Conservation (phyloP, 2,113 vertebrate species). For the Gymnogyps californianus region DNA sequence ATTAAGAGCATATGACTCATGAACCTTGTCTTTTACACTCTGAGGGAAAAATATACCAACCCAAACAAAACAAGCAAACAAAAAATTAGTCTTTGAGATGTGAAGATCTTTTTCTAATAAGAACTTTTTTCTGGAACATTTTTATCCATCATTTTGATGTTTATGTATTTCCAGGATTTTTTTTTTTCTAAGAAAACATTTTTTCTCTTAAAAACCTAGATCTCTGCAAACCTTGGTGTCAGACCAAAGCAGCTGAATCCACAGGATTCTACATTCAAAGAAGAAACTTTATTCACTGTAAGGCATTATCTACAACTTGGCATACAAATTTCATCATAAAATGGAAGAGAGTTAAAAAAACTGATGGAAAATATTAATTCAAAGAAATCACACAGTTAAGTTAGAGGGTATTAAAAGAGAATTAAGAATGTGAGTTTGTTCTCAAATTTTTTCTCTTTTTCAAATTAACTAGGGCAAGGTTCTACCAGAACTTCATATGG, state of each 20-base stretch:
- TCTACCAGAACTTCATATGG: background rate
- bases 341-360: background rate
- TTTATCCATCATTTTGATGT: background rate
- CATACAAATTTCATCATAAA: background rate
- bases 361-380: background rate
- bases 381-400: background rate
- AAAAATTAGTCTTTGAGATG: background rate
- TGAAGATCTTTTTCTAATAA: background rate
- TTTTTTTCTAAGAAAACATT: background rate
- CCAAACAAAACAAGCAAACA: background rate
- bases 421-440: background rate
- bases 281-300: background rate
- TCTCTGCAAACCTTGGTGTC: background rate
- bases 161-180: background rate
- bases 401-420: background rate
- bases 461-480: background rate
- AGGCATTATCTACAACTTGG: background rate
- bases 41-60: background rate
- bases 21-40: background rate
- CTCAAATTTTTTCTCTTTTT: background rate
- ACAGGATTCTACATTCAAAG: background rate
- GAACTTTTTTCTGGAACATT: background rate
- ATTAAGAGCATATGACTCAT: background rate
- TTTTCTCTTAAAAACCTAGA: background rate
- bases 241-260: background rate